phyloP scores from a whole-genome alignment of 2,113 vertebrate genomes.

The Lonchura striata region DNA sequence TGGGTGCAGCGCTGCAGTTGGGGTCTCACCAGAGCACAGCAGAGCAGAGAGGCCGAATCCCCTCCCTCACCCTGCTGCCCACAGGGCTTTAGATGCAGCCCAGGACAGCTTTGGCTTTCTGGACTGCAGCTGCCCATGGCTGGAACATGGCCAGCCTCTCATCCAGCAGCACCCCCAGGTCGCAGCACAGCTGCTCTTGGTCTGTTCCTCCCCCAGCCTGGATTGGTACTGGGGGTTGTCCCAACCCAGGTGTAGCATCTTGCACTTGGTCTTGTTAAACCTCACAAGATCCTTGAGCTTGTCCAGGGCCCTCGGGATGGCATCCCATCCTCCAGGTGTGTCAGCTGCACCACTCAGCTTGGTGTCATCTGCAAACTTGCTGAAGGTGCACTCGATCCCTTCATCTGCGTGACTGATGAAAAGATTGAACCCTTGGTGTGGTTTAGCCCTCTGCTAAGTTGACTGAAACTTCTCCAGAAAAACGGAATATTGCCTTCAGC shows the following conservation, averaged over 20 bases:
- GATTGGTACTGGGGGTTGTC: rapidly evolving
- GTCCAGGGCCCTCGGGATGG: not conserved
- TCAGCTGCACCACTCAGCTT: not conserved
- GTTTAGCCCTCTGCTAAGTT: not conserved
- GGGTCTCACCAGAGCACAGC: not conserved
- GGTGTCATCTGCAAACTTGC: not conserved
- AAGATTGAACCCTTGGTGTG: not conserved
- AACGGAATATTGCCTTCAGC: not conserved
- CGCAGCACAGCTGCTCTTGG: not conserved
- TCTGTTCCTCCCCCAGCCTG: not conserved
- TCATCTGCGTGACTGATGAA: not conserved
- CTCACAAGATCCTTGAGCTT: not conserved
- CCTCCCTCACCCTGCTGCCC: not conserved
- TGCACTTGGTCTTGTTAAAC: not conserved
- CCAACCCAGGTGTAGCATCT: not conserved
- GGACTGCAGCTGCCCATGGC: not conserved
- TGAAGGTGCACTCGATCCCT: not conserved
- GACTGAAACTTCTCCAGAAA: not conserved
- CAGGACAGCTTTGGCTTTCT: not conserved
- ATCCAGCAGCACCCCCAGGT: not conserved
- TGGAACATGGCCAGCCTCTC: not conserved
- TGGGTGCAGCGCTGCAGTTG: not conserved
- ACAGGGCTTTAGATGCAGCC: not conserved
- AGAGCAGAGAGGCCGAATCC: not conserved
- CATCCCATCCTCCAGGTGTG: not conserved